These are phyloP conservation scores for Drosophila takahashii DNA, from an alignment of 1,140 invertebrate genomes.

Conservation along the genomic window DNA sequence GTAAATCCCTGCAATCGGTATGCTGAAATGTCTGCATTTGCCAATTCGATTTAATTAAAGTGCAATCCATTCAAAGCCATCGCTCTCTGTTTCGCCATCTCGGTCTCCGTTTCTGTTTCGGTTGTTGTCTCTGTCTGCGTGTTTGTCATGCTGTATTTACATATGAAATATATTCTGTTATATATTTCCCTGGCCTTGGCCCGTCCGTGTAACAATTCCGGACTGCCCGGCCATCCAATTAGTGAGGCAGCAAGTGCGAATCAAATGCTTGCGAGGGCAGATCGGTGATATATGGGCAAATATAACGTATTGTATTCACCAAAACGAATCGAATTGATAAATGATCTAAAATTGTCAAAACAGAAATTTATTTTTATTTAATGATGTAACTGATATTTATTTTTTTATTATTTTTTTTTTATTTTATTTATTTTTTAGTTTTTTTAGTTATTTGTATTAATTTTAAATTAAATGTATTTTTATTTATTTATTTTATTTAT, in stretches of 20 bases:
- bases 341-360: too few species aligned
- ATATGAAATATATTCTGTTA: constrained; percentile 33
- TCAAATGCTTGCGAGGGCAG: constrained; percentile 12
- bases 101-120: neutral
- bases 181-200: constrained; percentile 27
- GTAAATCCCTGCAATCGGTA: constrained; percentile 7
- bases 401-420: too few species aligned
- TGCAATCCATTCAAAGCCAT: constrained; percentile 32
- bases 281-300: neutral
- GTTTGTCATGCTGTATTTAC: constrained; percentile 23
- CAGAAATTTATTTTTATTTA: too few species aligned
- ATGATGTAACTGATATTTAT: too few species aligned
- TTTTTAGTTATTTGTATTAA: too few species aligned
- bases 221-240: constrained; percentile 31
- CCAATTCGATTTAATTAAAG: constrained; percentile 42
- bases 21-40: constrained; percentile 8
- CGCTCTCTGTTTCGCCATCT: neutral
- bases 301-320: neutral
- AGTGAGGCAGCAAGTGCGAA: constrained; percentile 23
- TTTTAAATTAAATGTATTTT: too few species aligned
- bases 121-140: neutral
- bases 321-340: too few species aligned
- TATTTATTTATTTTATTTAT: too few species aligned
- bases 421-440: too few species aligned
- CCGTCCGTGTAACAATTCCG: neutral